Conservation (phyloP, 2,888 invertebrate genomes). For the Lasioglossum vierecki region DNA sequence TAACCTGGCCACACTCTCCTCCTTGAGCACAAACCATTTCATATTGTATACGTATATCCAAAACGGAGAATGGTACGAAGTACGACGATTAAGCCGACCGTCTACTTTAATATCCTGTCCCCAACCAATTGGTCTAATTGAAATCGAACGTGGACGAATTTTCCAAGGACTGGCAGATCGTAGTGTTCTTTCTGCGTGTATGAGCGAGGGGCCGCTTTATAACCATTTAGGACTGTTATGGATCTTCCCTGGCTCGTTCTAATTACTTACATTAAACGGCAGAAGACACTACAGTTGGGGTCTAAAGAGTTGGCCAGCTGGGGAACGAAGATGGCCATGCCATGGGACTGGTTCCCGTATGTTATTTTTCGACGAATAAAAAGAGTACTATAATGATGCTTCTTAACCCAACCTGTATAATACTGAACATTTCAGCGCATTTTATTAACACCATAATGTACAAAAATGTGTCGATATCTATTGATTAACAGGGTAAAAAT, state of each 20-base stretch:
- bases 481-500: no score
- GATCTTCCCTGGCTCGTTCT: slow-evolving; percentile 29
- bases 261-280: neutral
- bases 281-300: neutral
- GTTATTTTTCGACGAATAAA: neutral
- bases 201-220: slow-evolving; percentile 12
- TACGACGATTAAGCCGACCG: slow-evolving; percentile 45
- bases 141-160: slow-evolving; percentile 64
- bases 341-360: neutral
- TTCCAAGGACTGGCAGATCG: slow-evolving; percentile 38
- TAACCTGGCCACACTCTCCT: slow-evolving; percentile 44
- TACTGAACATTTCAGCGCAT: no score
- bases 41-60: neutral
- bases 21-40: slow-evolving; percentile 27
- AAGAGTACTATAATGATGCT: neutral
- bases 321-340: neutral
- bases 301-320: neutral
- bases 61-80: slow-evolving; percentile 22
- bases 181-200: slow-evolving; percentile 34
- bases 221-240: slow-evolving; percentile 40
- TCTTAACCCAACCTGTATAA: neutral
- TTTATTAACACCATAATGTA: no score
- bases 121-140: slow-evolving; percentile 68
- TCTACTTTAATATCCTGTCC: slow-evolving; percentile 61
- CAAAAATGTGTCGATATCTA: no score